These are phyloP conservation scores for Eupithecia exiguata DNA, from an alignment of 2,888 invertebrate genomes.

Conservation along the genomic window DNA sequence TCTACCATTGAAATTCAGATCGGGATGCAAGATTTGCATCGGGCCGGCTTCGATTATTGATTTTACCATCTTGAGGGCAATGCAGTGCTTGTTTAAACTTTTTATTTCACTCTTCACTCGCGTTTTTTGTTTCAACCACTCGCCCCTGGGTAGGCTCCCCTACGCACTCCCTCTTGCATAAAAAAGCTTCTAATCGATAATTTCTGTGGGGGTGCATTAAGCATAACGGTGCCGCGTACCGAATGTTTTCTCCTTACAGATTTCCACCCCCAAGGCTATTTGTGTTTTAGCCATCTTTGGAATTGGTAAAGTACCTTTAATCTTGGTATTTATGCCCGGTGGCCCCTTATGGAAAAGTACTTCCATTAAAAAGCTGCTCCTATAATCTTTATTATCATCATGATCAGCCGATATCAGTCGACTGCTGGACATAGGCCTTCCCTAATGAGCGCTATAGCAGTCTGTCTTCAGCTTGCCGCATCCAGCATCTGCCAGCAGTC, in stretches of 20 bases:
- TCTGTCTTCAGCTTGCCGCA: no score
- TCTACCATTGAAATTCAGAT: slow-evolving; percentile 80
- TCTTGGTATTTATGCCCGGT: slow-evolving; percentile 50
- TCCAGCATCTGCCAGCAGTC: no score
- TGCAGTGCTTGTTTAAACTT: slow-evolving; percentile 83
- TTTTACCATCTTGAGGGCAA: slow-evolving; percentile 81
- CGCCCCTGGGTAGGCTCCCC: slow-evolving; percentile 75
- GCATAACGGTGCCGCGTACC: slow-evolving; percentile 77
- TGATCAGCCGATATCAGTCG: no score
- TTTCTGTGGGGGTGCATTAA: slow-evolving; percentile 85
- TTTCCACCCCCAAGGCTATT: slow-evolving; percentile 78
- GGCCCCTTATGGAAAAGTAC: slow-evolving; percentile 17
- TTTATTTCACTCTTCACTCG: slow-evolving; percentile 83
- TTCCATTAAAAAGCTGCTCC: slow-evolving; percentile 22
- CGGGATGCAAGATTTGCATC: slow-evolving; percentile 81
- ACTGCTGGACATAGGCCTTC: no score
- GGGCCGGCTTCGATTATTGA: slow-evolving; percentile 78
- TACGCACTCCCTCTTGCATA: slow-evolving; percentile 82
- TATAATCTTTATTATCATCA: slow-evolving; percentile 1
- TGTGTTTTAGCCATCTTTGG: slow-evolving; percentile 75
- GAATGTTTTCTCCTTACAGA: slow-evolving; percentile 81
- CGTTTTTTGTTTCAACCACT: slow-evolving; percentile 83
- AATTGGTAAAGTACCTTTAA: slow-evolving; percentile 61
- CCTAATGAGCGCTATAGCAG: no score
- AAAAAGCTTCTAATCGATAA: slow-evolving; percentile 85